A percentile compares a stretch with the other conserved stretches of the same genome.
These are phyloP conservation scores for Dinoponera quadriceps DNA, from an alignment of 1,140 invertebrate species.

Conservation along the genomic window DNA sequence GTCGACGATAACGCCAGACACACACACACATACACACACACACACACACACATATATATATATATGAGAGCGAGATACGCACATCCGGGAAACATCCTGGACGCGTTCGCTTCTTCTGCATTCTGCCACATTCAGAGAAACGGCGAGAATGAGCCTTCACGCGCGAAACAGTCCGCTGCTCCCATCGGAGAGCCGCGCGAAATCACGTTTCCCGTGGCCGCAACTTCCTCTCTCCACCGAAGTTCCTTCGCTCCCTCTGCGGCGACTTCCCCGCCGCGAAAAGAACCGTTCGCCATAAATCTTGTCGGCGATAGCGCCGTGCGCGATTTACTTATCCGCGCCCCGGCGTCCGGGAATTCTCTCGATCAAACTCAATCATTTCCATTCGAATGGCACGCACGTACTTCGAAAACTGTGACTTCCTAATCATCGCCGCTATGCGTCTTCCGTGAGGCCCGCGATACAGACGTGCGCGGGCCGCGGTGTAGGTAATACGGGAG, in stretches of 20 bases:
- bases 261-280: conserved; percentile 27
- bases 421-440: conserved; percentile 49
- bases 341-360: conserved; percentile 56
- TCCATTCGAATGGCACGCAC: conserved; percentile 64
- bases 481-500: conserved; percentile 35
- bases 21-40: background rate
- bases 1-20: conserved; percentile 54
- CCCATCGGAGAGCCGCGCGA: conserved; percentile 72
- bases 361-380: conserved; percentile 75
- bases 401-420: conserved; percentile 63
- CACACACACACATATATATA: conserved; percentile 4
- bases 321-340: conserved; percentile 75
- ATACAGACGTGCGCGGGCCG: conserved; percentile 28
- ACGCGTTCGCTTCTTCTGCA: conserved; percentile 54
- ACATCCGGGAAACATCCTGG: conserved; percentile 5
- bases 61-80: too few relatives aligned
- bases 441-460: conserved; percentile 14
- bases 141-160: background rate
- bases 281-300: conserved; percentile 74
- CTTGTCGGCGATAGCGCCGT: conserved; percentile 62
- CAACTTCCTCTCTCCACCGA: conserved; percentile 76
- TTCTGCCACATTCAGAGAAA: too few relatives aligned
- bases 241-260: conserved; percentile 55
- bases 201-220: conserved; percentile 74
- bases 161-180: conserved; percentile 65